Evolutionary conservation across 2,113 vertebrate genomes (phyloP).

Genomic region (Gadus macrocephalus): DNA sequence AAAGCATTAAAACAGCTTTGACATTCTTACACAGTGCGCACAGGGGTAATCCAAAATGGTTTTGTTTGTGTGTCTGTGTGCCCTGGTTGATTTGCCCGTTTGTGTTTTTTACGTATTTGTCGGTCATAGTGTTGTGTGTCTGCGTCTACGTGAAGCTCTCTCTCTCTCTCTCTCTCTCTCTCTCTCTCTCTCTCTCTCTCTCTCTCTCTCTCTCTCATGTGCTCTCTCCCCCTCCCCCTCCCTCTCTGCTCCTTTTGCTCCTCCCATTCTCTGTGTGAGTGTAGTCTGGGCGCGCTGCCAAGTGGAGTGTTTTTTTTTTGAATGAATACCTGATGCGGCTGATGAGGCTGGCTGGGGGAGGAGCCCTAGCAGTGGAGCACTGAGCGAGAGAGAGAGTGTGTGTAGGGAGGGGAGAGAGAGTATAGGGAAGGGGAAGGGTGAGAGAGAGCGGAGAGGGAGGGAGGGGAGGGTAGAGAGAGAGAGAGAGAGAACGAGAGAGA

Average conservation of each 20-base stretch:
- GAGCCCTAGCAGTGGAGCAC: conserved; percentile 76
- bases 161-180: conserved; percentile 3
- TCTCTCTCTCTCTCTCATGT: not conserved
- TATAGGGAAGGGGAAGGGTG: conserved; percentile 22
- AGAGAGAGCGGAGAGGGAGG: conserved; percentile 46
- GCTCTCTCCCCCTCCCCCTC: conserved; percentile 41
- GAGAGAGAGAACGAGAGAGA: conserved; percentile 63
- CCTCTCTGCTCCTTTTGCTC: conserved; percentile 49
- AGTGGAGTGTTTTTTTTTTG: conserved; percentile 82
- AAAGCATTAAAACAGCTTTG: conserved; percentile 39
- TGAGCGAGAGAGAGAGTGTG: conserved; percentile 45
- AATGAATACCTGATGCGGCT: conserved; percentile 94
- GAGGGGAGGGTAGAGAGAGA: conserved; percentile 21
- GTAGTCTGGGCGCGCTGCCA: conserved; percentile 75
- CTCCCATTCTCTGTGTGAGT: conserved; percentile 52
- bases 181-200: not conserved
- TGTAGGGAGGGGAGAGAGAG: conserved; percentile 6
- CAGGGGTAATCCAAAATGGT: conserved; percentile 30
- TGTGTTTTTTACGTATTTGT: conserved; percentile 8
- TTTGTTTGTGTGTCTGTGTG: conserved; percentile 4
- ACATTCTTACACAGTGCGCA: conserved; percentile 8
- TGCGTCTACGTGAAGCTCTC: not conserved
- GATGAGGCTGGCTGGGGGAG: conserved; percentile 82
- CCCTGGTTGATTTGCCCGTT: conserved; percentile 18
- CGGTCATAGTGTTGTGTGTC: not conserved